Evolutionary conservation across 2,888 invertebrate genomes (phyloP), one percentile per base, ranked within the genome.

Genomic region (Clistopyga incitator): DNA sequence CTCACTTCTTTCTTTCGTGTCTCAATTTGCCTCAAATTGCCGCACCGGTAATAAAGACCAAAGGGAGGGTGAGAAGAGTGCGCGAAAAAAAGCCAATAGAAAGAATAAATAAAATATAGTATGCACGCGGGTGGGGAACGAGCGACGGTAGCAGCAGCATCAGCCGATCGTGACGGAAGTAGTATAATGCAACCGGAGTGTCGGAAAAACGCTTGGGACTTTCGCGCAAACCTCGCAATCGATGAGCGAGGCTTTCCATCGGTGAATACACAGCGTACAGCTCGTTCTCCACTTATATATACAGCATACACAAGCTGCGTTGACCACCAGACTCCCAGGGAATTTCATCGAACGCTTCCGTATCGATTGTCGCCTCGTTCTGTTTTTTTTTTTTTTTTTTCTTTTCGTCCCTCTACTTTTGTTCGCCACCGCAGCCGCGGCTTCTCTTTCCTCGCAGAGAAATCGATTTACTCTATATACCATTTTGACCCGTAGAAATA

Each of bases 321-420:
- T 11, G n/a, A 75, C 34, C 75, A 47, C 45, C 72, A 20, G 61
- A 64, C 11, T 38, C 67, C 38, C 47, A 20, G 68, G 20, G 23
- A 38, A 78, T 70, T 78, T 70, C 67, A 59, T 78, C 68, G 68
- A 68, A 70, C 56, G 70, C 77, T 78, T 78, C 77, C 77, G 77
- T 59, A 70, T 78, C 77, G 77, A 70, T 78, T 78, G 77, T 78
- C 68, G n/a, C 77, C 52, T 70, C 10, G 68, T 70, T 29, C 18
- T 11, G 11, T 78, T 68, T 68, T 59, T 72, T 59, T 72, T 59
- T 77, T 50, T n/a, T 11, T n/a, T n/a, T n/a, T n/a, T n/a, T n/a
- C n/a, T 29, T 56, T 50, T n/a, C 10, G 38, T 29, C 59, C 25
- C 59, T 29, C 59, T 13, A 59, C 29, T 29, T n/a, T 15, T 29